Percentiles rank a stretch among this genome's conserved stretches.
These are phyloP conservation scores for Threskiornis aethiopicus DNA, from an alignment of 2,797 vertebrate species.

Conservation along the genomic window DNA sequence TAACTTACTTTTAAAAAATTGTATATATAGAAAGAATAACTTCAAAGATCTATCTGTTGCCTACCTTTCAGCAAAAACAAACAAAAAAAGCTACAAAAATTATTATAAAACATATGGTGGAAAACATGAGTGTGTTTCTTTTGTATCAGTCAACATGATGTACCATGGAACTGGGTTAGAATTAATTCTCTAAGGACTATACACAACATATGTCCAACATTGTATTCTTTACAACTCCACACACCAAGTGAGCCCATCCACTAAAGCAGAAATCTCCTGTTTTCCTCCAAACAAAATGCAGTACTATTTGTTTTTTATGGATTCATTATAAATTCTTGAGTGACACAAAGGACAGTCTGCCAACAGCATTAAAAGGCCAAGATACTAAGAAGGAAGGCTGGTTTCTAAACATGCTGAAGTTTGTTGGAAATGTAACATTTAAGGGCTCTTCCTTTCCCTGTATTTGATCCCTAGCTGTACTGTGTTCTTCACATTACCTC, in stretches of 20 bases:
- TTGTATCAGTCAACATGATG: slow-evolving; percentile 72
- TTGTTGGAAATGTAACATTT: slow-evolving; percentile 13
- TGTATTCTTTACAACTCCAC: slow-evolving; percentile 22
- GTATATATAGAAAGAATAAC: not conserved
- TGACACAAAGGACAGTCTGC: slow-evolving; percentile 19
- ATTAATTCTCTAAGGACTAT: slow-evolving; percentile 65
- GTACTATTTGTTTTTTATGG: slow-evolving; percentile 18
- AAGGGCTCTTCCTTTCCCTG: not conserved
- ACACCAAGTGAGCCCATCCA: slow-evolving; percentile 15
- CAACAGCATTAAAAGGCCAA: slow-evolving; percentile 32
- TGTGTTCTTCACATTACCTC: not conserved
- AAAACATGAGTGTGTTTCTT: slow-evolving; percentile 65
- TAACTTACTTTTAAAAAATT: slow-evolving; percentile 27
- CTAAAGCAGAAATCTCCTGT: slow-evolving; percentile 2
- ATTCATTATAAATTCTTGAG: slow-evolving; percentile 52
- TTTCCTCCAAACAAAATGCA: slow-evolving; percentile 32
- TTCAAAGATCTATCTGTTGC: slow-evolving; percentile 53
- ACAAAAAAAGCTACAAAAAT: slow-evolving; percentile 61
- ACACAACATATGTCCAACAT: slow-evolving; percentile 35
- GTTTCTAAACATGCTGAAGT: slow-evolving; percentile 17
- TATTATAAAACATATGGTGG: slow-evolving; percentile 68
- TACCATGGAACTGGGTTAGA: slow-evolving; percentile 70
- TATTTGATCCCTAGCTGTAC: not conserved
- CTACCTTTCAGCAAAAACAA: slow-evolving; percentile 68
- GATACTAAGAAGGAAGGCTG: not conserved